Evolutionary conservation across 2,888 invertebrate genomes (phyloP).

Genomic region (Strigamia maritima): DNA sequence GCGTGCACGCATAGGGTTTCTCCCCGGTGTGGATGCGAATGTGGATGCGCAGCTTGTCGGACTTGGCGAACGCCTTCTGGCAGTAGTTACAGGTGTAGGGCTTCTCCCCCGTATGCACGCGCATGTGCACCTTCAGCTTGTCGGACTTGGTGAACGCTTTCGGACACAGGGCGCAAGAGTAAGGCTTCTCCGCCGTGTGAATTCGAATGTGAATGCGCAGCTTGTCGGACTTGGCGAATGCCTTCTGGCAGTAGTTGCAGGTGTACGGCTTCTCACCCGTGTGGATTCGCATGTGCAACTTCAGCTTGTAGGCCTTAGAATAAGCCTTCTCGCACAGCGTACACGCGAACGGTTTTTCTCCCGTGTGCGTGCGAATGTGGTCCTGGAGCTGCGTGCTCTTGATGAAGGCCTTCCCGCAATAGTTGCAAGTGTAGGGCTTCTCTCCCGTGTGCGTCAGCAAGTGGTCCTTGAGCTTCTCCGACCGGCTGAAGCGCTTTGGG

Average conservation of each 20-base stretch:
- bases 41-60: conserved; percentile 37
- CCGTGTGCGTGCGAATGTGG: conserved; percentile 43
- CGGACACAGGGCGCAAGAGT: conserved; percentile 45
- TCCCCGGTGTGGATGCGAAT: conserved; percentile 36
- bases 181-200: conserved; percentile 49
- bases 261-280: conserved; percentile 40
- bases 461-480: conserved; percentile 39
- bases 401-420: conserved; percentile 42
- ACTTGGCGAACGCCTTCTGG: conserved; percentile 44
- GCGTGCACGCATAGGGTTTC: conserved; percentile 29
- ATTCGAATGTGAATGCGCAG: conserved; percentile 45
- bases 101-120: conserved; percentile 47
- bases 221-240: conserved; percentile 40
- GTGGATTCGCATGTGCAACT: conserved; percentile 40
- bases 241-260: conserved; percentile 40
- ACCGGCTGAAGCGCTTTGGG: conserved; percentile 39
- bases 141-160: conserved; percentile 48
- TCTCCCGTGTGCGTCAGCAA: conserved; percentile 41
- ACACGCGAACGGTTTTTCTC: conserved; percentile 40
- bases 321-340: conserved; percentile 39
- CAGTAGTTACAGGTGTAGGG: conserved; percentile 48
- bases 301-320: conserved; percentile 40
- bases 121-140: conserved; percentile 48
- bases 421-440: conserved; percentile 40
- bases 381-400: conserved; percentile 43